phyloP scores from a whole-genome alignment of 2,113 vertebrate species.

The Takifugu bimaculatus region DNA sequence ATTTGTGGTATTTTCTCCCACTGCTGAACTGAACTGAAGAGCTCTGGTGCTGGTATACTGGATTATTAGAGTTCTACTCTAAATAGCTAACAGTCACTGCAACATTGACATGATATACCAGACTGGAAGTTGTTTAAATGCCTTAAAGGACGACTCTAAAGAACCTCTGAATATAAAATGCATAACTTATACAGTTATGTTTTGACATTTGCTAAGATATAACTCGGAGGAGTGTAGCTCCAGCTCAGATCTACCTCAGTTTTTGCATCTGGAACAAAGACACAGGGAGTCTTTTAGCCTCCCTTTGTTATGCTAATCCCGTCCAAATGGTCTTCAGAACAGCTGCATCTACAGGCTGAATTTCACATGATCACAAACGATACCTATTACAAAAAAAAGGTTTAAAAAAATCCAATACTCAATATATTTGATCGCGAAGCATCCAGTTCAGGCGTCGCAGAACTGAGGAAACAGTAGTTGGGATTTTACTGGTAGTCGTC shows the following conservation, averaged over 20 bases:
- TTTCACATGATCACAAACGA: constrained; percentile 3
- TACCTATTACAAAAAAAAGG: background rate
- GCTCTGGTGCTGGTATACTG: constrained; percentile 9
- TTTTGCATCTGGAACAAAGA: no score
- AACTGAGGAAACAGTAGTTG: no score
- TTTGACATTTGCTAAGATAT: background rate
- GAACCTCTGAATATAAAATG: background rate
- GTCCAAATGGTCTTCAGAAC: background rate
- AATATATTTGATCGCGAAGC: constrained; percentile 3
- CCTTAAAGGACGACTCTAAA: background rate
- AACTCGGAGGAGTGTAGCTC: no score
- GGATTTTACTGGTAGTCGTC: no score
- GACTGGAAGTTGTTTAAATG: background rate
- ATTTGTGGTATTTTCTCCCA: constrained; percentile 19
- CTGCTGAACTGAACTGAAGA: constrained; percentile 4
- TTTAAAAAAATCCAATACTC: background rate
- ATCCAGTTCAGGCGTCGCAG: constrained; percentile 10
- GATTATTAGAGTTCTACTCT: constrained; percentile 2
- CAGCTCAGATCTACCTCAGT: no score
- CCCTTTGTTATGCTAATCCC: background rate
- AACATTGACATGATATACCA: constrained; percentile 7
- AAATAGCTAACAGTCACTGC: constrained; percentile 35
- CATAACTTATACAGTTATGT: background rate
- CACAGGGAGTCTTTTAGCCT: background rate
- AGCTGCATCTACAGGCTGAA: background rate